Evolutionary conservation across 30 jellyfish, hydroid and myxozoan genomes (phyloP), one percentile per base, ranked within the genome.

Genomic region (Hydractinia echinata): DNA sequence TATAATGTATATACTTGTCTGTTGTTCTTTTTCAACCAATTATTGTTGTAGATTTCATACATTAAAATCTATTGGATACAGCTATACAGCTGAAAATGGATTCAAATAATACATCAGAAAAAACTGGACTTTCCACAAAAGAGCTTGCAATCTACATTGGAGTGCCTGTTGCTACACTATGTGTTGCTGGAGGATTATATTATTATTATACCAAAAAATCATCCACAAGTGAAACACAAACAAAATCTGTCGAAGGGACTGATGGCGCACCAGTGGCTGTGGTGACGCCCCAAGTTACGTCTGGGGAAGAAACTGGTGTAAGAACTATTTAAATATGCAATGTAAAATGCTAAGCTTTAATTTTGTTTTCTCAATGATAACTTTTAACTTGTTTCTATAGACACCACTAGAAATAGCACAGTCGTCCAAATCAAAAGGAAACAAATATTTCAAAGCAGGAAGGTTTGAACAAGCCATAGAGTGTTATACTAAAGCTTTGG

Each of bases 121-220:
- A 67, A 51, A 53, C 88, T 39, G 73, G 86, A 10, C 67, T 82
- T 6, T 44, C 89, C 52, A 16, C 82, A 53, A 70, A 55, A 67
- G 97, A 90, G 60, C 88, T 90, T 66, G 99, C 96, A 5, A 73
- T 93, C 16, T 93, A 84, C 86, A 72, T 93, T 56, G 99, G 99
- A 15, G 88, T 87, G 20, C 99, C 99, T 10, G 95, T 93, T 0
- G 90, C 99, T 49, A 92, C 96, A 7, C 55, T 87, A 39, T 93
- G 99, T 76, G 87, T 81, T 7, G 99, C 95, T 62, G 99, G 96
- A 7, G 86, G 77, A 11, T 87, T 85, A 18, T 93, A 87, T 68
- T 74, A 82, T 55, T 81, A 76, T 68, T 81, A 67, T 72, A 13
- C 86, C 51, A 77, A 55, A 77, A n/a, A 21, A 74, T 1, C 74